phyloP scores from a whole-genome alignment of 2,888 invertebrate species.

The Steromphala cineraria region DNA sequence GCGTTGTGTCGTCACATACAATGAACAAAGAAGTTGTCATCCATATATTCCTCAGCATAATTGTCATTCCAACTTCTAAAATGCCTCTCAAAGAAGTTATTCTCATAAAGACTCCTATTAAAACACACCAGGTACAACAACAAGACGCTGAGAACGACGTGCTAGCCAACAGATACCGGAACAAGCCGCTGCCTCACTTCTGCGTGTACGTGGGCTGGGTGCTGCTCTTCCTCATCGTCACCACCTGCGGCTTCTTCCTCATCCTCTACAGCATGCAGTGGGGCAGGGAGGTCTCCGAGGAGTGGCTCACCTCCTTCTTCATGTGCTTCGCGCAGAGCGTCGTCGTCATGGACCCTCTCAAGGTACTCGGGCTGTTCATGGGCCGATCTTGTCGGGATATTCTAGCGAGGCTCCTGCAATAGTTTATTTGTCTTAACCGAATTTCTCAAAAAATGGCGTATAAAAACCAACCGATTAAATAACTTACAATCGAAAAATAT shows the following conservation, averaged over 20 bases:
- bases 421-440: no score
- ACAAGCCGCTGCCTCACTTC: conserved; percentile 34
- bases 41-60: no score
- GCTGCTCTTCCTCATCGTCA: conserved; percentile 63
- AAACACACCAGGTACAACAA: neutral
- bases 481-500: no score
- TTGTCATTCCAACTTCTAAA: no score
- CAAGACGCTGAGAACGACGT: neutral
- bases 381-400: no score
- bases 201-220: conserved; percentile 68
- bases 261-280: conserved; percentile 76
- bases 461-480: no score
- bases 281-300: conserved; percentile 74
- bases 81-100: no score
- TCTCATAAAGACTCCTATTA: no score
- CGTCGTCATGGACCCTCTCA: conserved; percentile 73
- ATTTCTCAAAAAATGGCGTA: no score
- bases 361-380: conserved; percentile 54
- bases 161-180: neutral
- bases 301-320: conserved; percentile 75
- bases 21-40: no score
- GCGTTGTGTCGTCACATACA: no score
- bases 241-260: conserved; percentile 72
- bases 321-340: conserved; percentile 72
- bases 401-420: no score